A percentile compares a stretch with the other conserved stretches of the same genome.
Evolutionary conservation across 2,888 invertebrate genomes (phyloP).

Genomic region (Eristalis intricaria): DNA sequence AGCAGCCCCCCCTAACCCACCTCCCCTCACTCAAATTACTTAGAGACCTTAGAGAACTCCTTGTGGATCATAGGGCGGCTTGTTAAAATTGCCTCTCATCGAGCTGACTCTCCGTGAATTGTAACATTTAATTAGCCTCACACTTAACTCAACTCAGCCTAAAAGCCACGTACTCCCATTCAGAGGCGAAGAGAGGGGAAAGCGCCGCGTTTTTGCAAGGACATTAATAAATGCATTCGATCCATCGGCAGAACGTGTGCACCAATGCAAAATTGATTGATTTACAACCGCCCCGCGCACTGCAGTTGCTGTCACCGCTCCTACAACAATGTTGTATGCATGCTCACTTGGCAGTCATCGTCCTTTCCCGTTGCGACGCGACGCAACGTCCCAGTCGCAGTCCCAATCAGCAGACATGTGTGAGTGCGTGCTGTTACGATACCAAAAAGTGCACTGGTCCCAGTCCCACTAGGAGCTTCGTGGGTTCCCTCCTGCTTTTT

Average conservation of each 20-base stretch:
- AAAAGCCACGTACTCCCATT: conserved; percentile 46
- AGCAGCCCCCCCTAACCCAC: too few relatives aligned
- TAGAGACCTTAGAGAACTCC: too few relatives aligned
- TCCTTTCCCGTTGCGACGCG: background rate
- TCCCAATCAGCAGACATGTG: background rate
- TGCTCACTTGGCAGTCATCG: background rate
- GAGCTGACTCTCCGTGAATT: conserved; percentile 57
- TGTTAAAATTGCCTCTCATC: conserved; percentile 34
- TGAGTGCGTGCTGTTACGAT: conserved; percentile 42
- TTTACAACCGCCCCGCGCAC: conserved; percentile 44
- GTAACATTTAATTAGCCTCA: conserved; percentile 61
- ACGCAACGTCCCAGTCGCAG: background rate
- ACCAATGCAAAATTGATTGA: conserved; percentile 69
- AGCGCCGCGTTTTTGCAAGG: background rate
- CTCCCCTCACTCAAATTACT: background rate
- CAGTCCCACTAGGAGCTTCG: background rate
- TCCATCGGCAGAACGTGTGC: conserved; percentile 1
- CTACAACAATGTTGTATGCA: background rate
- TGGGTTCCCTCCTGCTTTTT: background rate
- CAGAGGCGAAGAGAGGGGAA: background rate
- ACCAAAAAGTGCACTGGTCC: background rate
- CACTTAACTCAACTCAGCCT: conserved; percentile 64
- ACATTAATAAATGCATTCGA: conserved; percentile 57
- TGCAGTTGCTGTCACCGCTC: conserved; percentile 14
- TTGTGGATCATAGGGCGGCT: background rate